phyloP scores from a whole-genome alignment of 2,797 vertebrate genomes.

The Rhincodon typus region DNA sequence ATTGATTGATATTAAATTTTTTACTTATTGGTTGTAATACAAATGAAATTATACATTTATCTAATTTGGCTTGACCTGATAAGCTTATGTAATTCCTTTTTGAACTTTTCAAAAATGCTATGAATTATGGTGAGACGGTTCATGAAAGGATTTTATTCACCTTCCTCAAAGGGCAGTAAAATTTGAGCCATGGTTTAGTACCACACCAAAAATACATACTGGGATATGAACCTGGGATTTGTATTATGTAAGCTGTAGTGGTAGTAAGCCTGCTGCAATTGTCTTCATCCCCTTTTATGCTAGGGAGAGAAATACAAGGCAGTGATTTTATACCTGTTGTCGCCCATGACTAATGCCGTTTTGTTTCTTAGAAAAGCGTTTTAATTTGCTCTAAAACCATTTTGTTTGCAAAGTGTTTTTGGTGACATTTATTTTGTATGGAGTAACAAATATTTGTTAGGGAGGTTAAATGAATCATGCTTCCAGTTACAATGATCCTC shows the following conservation, averaged over 20 bases:
- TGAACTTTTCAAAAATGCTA: background rate
- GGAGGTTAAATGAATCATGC: background rate
- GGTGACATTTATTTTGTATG: background rate
- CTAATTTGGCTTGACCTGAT: background rate
- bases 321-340: background rate
- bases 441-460: background rate
- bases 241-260: background rate
- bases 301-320: background rate
- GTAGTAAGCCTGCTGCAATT: background rate
- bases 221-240: too few species aligned
- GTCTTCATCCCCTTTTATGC: background rate
- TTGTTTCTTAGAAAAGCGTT: background rate
- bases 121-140: background rate
- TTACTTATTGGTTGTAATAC: background rate
- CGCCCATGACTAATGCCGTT: background rate
- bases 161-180: background rate
- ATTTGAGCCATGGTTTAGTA: background rate
- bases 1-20: background rate
- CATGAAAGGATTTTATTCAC: background rate
- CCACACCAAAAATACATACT: background rate
- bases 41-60: background rate
- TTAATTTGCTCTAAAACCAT: constrained; percentile 1
- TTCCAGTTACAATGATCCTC: background rate
- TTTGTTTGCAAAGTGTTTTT: background rate
- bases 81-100: background rate